Evolutionary conservation across 2,888 invertebrate genomes (phyloP).

Genomic region (Leptinotarsa haldemani): DNA sequence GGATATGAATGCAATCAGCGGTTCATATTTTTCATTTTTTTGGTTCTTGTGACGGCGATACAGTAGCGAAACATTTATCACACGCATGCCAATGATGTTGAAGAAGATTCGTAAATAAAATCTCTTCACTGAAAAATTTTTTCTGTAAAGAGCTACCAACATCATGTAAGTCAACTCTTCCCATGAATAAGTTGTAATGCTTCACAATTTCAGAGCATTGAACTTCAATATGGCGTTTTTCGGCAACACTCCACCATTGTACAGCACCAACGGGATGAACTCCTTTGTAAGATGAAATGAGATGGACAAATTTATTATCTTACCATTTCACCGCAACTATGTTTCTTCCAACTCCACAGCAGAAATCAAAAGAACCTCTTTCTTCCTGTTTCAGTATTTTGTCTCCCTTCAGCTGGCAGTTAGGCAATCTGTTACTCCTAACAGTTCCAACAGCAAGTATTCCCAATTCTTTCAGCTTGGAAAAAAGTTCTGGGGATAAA

Average conservation of each 20-base stretch:
- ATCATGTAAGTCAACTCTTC: background rate
- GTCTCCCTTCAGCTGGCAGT: too few relatives aligned
- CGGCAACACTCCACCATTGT: background rate
- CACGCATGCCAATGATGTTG: background rate
- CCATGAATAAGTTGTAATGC: background rate
- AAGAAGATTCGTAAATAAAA: background rate
- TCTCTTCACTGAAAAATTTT: background rate
- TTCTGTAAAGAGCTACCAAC: background rate
- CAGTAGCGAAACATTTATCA: background rate
- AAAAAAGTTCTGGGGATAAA: background rate
- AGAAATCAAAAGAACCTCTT: background rate
- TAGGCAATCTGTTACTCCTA: too few relatives aligned
- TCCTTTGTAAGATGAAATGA: background rate
- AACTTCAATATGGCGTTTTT: background rate
- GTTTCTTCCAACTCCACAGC: background rate
- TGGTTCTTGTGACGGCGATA: background rate
- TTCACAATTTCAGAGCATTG: background rate
- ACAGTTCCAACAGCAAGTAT: background rate
- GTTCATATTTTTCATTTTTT: background rate
- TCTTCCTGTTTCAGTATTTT: background rate
- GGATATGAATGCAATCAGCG: background rate
- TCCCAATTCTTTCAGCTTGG: conserved; percentile 2
- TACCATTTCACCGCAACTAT: background rate
- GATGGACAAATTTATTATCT: background rate
- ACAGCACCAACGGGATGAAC: background rate